phyloP scores from a whole-genome alignment of 2,113 vertebrate species.

The Aphyosemion australe region DNA sequence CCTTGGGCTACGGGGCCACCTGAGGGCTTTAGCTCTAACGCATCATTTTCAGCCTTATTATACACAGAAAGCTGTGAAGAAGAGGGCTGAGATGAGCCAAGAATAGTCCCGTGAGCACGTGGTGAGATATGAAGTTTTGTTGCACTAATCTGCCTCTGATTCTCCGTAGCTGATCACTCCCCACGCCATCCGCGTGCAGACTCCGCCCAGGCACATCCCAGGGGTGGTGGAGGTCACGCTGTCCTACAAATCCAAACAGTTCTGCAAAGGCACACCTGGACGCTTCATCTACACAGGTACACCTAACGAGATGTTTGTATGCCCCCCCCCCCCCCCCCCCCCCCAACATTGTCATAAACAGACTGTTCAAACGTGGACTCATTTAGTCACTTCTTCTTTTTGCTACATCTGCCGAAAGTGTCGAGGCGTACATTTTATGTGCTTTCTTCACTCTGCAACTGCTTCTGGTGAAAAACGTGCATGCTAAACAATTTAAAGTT shows the following conservation, averaged over 20 bases:
- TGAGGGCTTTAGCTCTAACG: slow-evolving; percentile 57
- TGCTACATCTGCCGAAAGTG: slow-evolving; percentile 34
- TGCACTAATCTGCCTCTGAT: slow-evolving; percentile 55
- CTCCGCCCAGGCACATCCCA: slow-evolving; percentile 96
- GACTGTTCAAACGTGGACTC: slow-evolving; percentile 1
- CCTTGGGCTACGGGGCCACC: slow-evolving; percentile 65
- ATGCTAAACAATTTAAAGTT: slow-evolving; percentile 56
- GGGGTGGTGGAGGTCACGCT: slow-evolving; percentile 98
- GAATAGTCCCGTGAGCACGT: slow-evolving; percentile 31
- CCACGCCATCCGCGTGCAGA: slow-evolving; percentile 97
- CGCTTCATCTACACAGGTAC: slow-evolving; percentile 99
- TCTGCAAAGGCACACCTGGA: slow-evolving; percentile 99
- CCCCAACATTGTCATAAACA: not conserved
- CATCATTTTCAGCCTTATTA: slow-evolving; percentile 67
- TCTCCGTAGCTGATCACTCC: slow-evolving; percentile 92
- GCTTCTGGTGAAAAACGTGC: slow-evolving; percentile 44
- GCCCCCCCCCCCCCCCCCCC: too few species aligned
- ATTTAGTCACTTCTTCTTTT: slow-evolving; percentile 18
- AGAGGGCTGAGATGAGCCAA: slow-evolving; percentile 30
- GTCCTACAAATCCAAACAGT: slow-evolving; percentile 99
- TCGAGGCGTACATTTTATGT: slow-evolving; percentile 15
- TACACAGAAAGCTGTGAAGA: slow-evolving; percentile 60
- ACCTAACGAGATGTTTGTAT: not conserved
- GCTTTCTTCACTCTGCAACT: slow-evolving; percentile 16
- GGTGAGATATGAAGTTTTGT: slow-evolving; percentile 52